Evolutionary conservation across 2,888 invertebrate genomes (phyloP).

Genomic region (Drosophila acutilabella): DNA sequence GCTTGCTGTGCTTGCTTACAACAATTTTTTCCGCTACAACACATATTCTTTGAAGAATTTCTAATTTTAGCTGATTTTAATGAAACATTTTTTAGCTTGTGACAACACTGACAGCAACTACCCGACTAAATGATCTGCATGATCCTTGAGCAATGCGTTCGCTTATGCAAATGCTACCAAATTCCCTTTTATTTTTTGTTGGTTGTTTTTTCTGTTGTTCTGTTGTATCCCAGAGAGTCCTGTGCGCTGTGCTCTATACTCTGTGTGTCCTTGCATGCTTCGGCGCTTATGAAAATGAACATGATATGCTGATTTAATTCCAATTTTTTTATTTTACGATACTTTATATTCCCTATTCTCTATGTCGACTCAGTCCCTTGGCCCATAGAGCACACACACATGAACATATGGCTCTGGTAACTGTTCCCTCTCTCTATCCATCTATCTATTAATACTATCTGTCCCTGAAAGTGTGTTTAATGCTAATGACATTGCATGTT

Average conservation of each 20-base stretch:
- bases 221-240: conserved; percentile 19
- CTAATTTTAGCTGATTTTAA: too few species aligned
- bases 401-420: conserved; percentile 31
- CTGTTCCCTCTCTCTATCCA: neutral
- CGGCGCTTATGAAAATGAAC: conserved; percentile 74
- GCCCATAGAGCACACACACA: conserved; percentile 46
- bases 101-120: neutral
- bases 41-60: too few species aligned
- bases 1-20: too few species aligned
- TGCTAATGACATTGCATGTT: conserved; percentile 68
- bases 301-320: conserved; percentile 75
- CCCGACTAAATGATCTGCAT: conserved; percentile 6
- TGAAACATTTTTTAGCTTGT: too few species aligned
- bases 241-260: conserved; percentile 1
- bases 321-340: conserved; percentile 21
- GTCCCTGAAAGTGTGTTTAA: conserved; percentile 35
- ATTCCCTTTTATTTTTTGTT: neutral
- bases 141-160: conserved; percentile 41
- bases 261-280: conserved; percentile 68
- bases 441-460: conserved; percentile 18
- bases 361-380: neutral
- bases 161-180: conserved; percentile 68
- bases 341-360: neutral
- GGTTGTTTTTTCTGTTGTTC: neutral
- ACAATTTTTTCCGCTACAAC: too few species aligned